phyloP scores from a whole-genome alignment of 2,888 invertebrate species.

The Agrilus cyanescens region DNA sequence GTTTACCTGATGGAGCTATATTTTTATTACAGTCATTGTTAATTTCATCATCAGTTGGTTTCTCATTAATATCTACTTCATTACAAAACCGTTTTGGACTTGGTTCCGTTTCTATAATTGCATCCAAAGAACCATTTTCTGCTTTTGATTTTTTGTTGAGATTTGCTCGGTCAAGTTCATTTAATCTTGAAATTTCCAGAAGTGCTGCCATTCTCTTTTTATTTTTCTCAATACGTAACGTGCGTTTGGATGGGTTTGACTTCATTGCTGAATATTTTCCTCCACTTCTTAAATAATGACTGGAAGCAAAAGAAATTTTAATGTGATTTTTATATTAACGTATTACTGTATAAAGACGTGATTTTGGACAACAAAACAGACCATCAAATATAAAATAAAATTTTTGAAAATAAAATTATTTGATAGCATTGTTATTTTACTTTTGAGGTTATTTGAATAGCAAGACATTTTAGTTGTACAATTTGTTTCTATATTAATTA shows the following conservation, averaged over 20 bases:
- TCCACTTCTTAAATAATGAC: slow-evolving; percentile 18
- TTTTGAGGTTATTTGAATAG: too few relatives aligned
- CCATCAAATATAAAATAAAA: not conserved
- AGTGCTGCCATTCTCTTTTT: slow-evolving; percentile 51
- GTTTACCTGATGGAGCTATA: slow-evolving; percentile 21
- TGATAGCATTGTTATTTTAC: too few relatives aligned
- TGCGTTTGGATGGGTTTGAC: slow-evolving; percentile 37
- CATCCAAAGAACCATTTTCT: slow-evolving; percentile 4
- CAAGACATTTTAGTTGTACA: too few relatives aligned
- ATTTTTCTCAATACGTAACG: slow-evolving; percentile 46
- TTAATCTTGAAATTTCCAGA: slow-evolving; percentile 46
- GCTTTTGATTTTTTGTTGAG: slow-evolving; percentile 20
- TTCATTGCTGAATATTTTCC: slow-evolving; percentile 29
- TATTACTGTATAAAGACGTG: not conserved
- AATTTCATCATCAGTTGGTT: slow-evolving; percentile 2
- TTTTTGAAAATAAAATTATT: not conserved
- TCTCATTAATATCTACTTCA: slow-evolving; percentile 11
- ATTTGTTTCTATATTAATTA: too few relatives aligned
- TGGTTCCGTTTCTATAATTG: slow-evolving; percentile 15
- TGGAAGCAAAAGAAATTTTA: slow-evolving; percentile 9
- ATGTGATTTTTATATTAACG: not conserved
- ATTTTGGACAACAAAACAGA: not conserved
- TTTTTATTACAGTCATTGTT: slow-evolving; percentile 10
- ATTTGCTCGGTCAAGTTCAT: slow-evolving; percentile 43
- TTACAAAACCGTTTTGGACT: slow-evolving; percentile 21